These are phyloP conservation scores for Ursus arctos DNA, from an alignment of 2,113 vertebrate species.

Conservation along the genomic window DNA sequence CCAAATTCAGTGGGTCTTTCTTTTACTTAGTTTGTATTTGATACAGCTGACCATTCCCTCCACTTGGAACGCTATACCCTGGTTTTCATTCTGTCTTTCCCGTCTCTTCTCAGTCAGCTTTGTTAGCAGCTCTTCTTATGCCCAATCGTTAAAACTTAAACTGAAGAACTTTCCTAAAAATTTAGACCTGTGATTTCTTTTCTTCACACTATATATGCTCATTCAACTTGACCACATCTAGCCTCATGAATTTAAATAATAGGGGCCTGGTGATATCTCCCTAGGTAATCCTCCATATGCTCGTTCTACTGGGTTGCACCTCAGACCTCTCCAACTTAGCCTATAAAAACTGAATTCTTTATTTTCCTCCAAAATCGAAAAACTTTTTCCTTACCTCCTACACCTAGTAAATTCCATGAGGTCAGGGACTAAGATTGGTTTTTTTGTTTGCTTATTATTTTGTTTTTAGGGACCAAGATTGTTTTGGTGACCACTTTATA, in stretches of 20 bases:
- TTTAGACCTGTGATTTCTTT: neutral
- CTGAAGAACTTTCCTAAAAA: slow-evolving; percentile 5
- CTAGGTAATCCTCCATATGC: neutral
- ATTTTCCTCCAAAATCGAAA: neutral
- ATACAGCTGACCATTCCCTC: neutral
- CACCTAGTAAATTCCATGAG: neutral
- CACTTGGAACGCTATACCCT: neutral
- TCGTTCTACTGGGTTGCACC: neutral
- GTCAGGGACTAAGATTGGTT: neutral
- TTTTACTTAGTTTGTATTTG: neutral
- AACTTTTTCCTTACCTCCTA: neutral
- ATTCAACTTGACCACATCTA: neutral
- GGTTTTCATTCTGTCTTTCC: neutral
- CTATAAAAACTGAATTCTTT: neutral
- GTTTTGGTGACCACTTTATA: neutral
- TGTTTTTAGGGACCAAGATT: neutral
- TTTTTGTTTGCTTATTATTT: neutral
- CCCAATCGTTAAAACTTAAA: slow-evolving; percentile 16
- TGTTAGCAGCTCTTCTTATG: neutral
- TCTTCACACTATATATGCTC: neutral
- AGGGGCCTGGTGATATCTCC: neutral
- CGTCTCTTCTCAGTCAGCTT: neutral
- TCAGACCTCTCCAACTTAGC: neutral
- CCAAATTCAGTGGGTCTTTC: neutral
- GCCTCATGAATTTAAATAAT: neutral